Percentiles rank a stretch among this genome's conserved stretches.
These are phyloP conservation scores for Alfaro cultratus DNA, from an alignment of 2,797 vertebrate genomes.

Conservation along the genomic window DNA sequence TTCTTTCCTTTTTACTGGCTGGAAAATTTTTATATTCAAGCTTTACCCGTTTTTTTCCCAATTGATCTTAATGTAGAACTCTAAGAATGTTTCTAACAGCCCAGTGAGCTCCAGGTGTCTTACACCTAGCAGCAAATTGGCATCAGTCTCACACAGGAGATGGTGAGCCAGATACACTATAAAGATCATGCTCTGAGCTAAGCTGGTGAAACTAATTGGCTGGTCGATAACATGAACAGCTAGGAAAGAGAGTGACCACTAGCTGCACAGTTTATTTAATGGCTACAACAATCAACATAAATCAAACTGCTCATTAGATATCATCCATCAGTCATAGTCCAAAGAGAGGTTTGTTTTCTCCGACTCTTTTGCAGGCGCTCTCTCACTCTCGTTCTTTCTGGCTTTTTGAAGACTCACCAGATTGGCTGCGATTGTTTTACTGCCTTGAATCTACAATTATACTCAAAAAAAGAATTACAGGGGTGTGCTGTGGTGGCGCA, in stretches of 20 bases:
- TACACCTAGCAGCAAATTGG: conserved; percentile 42
- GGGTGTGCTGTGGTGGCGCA: too few relatives aligned
- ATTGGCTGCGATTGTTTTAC: background rate
- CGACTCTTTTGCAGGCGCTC: background rate
- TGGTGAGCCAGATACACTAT: conserved; percentile 47
- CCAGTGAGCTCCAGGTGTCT: conserved; percentile 29
- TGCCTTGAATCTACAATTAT: background rate
- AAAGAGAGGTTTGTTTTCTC: background rate
- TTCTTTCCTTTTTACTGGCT: conserved; percentile 28
- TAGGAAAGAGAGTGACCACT: conserved; percentile 41
- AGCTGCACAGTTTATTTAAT: conserved; percentile 42
- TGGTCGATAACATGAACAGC: conserved; percentile 55
- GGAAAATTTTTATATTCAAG: conserved; percentile 29
- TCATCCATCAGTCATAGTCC: conserved; percentile 5
- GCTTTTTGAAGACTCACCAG: background rate
- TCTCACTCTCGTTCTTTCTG: background rate
- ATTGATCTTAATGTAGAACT: conserved; percentile 18
- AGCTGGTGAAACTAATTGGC: conserved; percentile 59
- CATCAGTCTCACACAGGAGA: conserved; percentile 42
- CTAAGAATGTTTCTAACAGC: conserved; percentile 21
- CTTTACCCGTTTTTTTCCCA: background rate
- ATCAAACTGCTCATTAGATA: conserved; percentile 60
- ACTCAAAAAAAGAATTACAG: background rate
- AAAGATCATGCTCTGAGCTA: conserved; percentile 39
- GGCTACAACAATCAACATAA: conserved; percentile 41